These are phyloP conservation scores for Chloroceryle amazona DNA, from an alignment of 2,797 vertebrate genomes.

Conservation along the genomic window DNA sequence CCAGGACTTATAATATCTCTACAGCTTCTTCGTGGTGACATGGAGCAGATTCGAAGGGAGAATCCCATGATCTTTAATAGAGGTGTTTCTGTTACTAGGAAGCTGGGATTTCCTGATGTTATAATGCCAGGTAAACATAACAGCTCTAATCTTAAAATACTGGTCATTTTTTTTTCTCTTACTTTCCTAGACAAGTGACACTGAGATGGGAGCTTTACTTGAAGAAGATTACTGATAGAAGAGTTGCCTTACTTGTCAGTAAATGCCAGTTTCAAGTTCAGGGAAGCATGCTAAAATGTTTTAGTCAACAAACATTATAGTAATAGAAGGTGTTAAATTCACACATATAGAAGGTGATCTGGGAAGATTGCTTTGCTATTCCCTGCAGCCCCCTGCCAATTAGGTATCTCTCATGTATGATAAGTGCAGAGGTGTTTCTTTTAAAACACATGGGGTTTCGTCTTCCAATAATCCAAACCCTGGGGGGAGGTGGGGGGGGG, in stretches of 20 bases:
- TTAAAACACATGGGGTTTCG: background rate
- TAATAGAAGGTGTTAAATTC: background rate
- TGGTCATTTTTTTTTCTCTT: background rate
- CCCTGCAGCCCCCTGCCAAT: fast-evolving
- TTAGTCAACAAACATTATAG: background rate
- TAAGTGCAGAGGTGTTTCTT: background rate
- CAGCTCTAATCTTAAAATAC: background rate
- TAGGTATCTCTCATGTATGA: background rate
- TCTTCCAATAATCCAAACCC: background rate
- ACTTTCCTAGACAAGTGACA: background rate
- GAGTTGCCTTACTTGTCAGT: background rate
- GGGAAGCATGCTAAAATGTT: background rate
- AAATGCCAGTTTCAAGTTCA: background rate
- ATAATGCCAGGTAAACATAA: constrained; percentile 92
- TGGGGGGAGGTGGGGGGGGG: background rate
- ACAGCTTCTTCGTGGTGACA: constrained; percentile 92
- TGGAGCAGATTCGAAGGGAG: constrained; percentile 92
- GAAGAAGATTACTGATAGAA: background rate
- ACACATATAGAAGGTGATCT: background rate
- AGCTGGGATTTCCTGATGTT: constrained; percentile 94
- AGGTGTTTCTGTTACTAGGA: constrained; percentile 89
- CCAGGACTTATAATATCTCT: constrained; percentile 94
- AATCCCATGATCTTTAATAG: constrained; percentile 90
- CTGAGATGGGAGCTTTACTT: background rate
- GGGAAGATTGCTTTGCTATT: background rate